Percentiles rank a stretch among this genome's conserved stretches.
Conservation (phyloP, 2,888 invertebrate genomes). For the Halictus ligatus region DNA sequence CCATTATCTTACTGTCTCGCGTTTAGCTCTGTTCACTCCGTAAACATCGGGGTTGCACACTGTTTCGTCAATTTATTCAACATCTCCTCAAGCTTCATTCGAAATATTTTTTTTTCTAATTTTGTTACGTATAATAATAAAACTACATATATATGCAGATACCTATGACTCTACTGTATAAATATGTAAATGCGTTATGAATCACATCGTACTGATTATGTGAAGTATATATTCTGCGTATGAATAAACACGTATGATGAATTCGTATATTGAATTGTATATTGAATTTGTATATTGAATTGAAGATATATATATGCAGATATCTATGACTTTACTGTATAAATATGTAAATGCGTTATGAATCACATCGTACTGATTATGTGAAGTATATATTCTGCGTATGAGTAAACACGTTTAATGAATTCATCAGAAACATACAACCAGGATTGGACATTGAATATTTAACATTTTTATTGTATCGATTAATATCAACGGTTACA, state of each 20-base stretch:
- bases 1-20: background rate
- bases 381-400: background rate
- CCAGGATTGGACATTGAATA: background rate
- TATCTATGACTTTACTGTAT: background rate
- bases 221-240: background rate
- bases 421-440: background rate
- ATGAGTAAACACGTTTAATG: background rate
- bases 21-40: slow-evolving; percentile 2
- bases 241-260: background rate
- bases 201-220: background rate
- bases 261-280: too few relatives aligned
- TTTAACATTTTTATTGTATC: background rate
- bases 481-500: background rate
- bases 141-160: background rate
- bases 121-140: background rate
- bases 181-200: background rate
- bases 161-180: background rate
- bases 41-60: background rate
- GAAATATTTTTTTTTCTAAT: background rate
- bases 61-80: background rate
- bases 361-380: background rate
- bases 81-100: background rate
- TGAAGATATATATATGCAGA: background rate
- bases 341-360: background rate
- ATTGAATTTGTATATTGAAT: too few relatives aligned